Base-by-base conservation (phyloP, 2,888 invertebrate species). In the Thera britannica region DNA sequence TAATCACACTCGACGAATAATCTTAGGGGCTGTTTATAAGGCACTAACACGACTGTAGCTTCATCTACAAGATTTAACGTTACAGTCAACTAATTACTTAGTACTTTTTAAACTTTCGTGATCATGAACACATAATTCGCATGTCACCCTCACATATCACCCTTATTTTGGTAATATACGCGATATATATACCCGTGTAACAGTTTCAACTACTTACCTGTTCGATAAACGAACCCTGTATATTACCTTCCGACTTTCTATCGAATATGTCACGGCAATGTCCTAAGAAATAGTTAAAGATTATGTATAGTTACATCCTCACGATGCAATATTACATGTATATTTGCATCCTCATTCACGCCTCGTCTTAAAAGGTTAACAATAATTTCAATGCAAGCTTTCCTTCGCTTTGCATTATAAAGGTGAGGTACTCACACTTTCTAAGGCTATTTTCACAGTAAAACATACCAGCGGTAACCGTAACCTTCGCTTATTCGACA, bases 371-470 rank as follows among this genome's bases (percentile, higher is more conserved):
- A 67, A 75, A 80, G 79, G 79, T 79, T 79, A 79, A 76, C 72
- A 73, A 71, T 73, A 75, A 78, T 79, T 81, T 76, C 73, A 75
- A 73, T 77, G 78, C 79, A 79, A 62, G 48, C 84, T 87, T 86
- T 86, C 85, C 83, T 83, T 83, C 83, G 84, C 82, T 87, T 82
- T 83, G 82, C 85, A 85, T 86, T 81, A 77, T 80, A 84, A 84
- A 83, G 82, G 80, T 81, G 81, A 62, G 75, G 52, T 51, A 74
- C 67, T 68, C 67, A 79, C 75, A 80, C 87, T 87, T 90, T 90
- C 90, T 85, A 88, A 85, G 34, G 34, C 8, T 3, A 12, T 49
- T 49, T 2, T 2, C 23, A 52, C 52, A 9, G 34, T 34, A 52
- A 34, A 34, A 52, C 51, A 51, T n/a, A 51, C 23, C 5, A 5